phyloP scores from a whole-genome alignment of 2,113 vertebrate species.

The Tricholaema leucomelas region DNA sequence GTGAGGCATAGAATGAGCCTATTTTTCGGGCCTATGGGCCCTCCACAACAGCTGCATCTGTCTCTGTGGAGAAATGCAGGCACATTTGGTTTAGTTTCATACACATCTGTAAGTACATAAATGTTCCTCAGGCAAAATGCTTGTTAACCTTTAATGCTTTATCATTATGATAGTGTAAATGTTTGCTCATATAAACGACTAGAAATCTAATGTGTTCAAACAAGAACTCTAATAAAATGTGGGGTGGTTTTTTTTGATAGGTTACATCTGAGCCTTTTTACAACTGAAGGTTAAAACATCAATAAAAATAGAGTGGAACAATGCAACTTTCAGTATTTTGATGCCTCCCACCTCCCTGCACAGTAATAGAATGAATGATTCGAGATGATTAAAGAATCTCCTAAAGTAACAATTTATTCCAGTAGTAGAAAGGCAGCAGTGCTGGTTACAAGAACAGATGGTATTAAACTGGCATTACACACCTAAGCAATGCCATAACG shows the following conservation, averaged over 20 bases:
- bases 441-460: neutral
- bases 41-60: too few relatives aligned
- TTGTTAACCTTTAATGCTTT: constrained; percentile 15
- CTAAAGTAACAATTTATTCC: neutral
- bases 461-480: neutral
- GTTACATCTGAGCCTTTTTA: neutral
- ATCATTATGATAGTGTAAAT: neutral
- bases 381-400: neutral
- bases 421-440: neutral
- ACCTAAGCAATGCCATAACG: neutral
- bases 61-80: neutral
- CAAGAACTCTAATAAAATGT: neutral
- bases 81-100: neutral
- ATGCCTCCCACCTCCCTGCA: neutral
- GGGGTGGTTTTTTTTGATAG: neutral
- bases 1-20: too few relatives aligned
- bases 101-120: neutral
- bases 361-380: neutral
- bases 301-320: neutral
- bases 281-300: neutral
- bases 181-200: neutral
- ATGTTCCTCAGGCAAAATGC: constrained; percentile 27
- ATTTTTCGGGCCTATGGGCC: too few relatives aligned
- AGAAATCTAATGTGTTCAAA: neutral
- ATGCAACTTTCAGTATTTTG: neutral